Evolutionary conservation across 2,888 invertebrate genomes (phyloP).

Genomic region (Chloromyia formosa): DNA sequence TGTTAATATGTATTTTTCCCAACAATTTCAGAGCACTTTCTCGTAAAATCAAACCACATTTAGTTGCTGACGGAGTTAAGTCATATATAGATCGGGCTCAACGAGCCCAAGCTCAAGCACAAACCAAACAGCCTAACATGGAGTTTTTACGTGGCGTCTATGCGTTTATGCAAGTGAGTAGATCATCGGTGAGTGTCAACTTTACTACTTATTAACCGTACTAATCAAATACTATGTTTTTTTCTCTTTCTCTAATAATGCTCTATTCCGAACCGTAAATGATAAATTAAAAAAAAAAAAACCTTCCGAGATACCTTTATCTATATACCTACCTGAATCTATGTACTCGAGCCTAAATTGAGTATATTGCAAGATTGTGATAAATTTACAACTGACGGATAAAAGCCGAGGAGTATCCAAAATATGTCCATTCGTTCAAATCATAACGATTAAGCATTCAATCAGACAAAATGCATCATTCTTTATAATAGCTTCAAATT

Average conservation of each 20-base stretch:
- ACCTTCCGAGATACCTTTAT: too few species aligned
- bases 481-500: too few species aligned
- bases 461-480: too few species aligned
- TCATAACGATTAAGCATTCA: too few species aligned
- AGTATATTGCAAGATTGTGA: too few species aligned
- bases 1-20: slow-evolving; percentile 1
- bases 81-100: slow-evolving; percentile 64
- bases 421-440: too few species aligned
- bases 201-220: slow-evolving; percentile 61
- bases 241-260: slow-evolving; percentile 57
- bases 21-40: slow-evolving; percentile 59
- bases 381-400: too few species aligned
- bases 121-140: slow-evolving; percentile 64
- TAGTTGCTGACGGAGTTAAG: slow-evolving; percentile 64
- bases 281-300: slow-evolving; percentile 27
- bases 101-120: slow-evolving; percentile 54
- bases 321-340: too few species aligned
- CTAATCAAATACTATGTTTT: slow-evolving; percentile 63
- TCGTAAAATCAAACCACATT: slow-evolving; percentile 63
- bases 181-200: slow-evolving; percentile 66
- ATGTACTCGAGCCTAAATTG: too few species aligned
- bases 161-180: slow-evolving; percentile 67
- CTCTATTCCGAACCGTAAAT: not conserved
- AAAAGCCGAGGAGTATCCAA: too few species aligned
- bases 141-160: slow-evolving; percentile 66